Base-by-base conservation (phyloP, 2,888 invertebrate species). In the Drosophila neonasuta region DNA sequence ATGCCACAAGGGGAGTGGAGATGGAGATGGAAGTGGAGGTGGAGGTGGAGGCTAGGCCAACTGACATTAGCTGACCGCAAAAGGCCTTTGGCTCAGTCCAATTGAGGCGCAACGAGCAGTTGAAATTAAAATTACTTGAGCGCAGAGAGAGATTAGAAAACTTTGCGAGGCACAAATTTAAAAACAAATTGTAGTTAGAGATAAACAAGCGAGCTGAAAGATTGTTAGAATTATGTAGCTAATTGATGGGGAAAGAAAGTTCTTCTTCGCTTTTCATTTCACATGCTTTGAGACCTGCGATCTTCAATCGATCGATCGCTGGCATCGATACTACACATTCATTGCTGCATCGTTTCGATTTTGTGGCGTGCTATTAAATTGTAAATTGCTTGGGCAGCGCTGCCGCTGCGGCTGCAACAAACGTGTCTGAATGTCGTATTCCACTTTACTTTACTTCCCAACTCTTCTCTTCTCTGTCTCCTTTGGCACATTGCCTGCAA, bases 381-480 rank as follows among this genome's bases (percentile, higher is more conserved):
- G 84, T 86, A 84, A 86, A 84, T 86, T 84, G 85, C 71, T 71
- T 63, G 72, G 52, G 84, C 81, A 79, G 84, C 86, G 84, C 86
- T 83, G 77, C 73, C 56, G 55, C 52, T 36, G 80, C 71, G 34
- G 58, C 24, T 24, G 24, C 24, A 24, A 24, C 77, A 81, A 86
- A 83, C 83, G 81, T 83, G 83, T 76, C 84, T 83, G 84, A 86
- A 83, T 83, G 86, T 81, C 74, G 67, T 68, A 68, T 62, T 44
- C 60, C 17, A 49, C 24, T 24, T 24, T 24, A 24, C 24, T 24
- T 6, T 6, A 4, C 24, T 24, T 3, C 11, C 64, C 50, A 13
- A 30, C 10, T 4, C 9, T 11, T 11, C 17, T 3, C n/a, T 0
- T 5, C 4, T 4, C 3, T 6, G 2, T 11, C 34, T 5, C 6